phyloP scores from a whole-genome alignment of 2,797 vertebrate species.

The Xiphorhynchus erythropygius region DNA sequence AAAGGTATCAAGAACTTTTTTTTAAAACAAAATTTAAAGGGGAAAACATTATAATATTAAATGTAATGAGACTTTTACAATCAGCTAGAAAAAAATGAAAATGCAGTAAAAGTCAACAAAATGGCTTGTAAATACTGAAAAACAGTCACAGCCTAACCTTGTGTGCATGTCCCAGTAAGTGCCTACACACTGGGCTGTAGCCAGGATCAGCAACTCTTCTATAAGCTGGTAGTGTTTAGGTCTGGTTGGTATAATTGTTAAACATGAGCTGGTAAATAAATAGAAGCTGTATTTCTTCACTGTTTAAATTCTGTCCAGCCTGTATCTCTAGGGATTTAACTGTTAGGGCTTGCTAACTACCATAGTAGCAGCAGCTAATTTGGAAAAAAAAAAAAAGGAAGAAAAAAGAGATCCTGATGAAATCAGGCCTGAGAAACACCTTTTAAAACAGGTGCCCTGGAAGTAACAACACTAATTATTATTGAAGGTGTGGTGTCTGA shows the following conservation, averaged over 20 bases:
- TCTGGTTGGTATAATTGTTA: not conserved
- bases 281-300: not conserved
- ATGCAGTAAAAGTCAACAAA: not conserved
- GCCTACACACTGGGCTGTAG: not conserved
- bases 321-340: not conserved
- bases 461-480: not conserved
- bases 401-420: not conserved
- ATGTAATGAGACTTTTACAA: not conserved
- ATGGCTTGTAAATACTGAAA: not conserved
- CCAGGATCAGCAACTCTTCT: not conserved
- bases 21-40: not conserved
- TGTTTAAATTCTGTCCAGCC: not conserved
- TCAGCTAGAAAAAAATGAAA: not conserved
- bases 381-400: not conserved
- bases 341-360: not conserved
- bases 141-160: not conserved
- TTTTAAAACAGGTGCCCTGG: not conserved
- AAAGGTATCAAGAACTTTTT: conserved; percentile 73
- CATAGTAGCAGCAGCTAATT: not conserved
- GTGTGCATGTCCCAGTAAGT: not conserved
- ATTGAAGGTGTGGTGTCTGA: not conserved
- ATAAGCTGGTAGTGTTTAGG: not conserved
- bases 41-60: not conserved
- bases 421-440: not conserved
- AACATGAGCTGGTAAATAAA: not conserved